These are phyloP conservation scores for Protaetia brevitarsis DNA, from an alignment of 1,140 invertebrate species.

Conservation along the genomic window DNA sequence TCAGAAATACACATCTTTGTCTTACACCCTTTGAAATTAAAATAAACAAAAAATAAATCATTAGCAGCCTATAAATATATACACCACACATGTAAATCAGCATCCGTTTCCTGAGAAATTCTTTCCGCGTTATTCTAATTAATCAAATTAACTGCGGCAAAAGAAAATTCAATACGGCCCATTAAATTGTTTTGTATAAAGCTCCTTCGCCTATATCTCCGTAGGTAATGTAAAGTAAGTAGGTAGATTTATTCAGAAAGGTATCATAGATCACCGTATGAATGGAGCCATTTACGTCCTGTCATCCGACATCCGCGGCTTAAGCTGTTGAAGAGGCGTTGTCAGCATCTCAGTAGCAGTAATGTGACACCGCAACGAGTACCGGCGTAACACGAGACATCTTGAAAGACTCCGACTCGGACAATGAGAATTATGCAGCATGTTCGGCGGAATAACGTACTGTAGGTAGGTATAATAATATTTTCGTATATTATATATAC, in stretches of 20 bases:
- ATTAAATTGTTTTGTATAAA: conserved; percentile 10
- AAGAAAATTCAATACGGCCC: background rate
- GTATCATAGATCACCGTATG: conserved; percentile 23
- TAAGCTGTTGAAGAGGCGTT: conserved; percentile 25
- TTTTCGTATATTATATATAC: no score
- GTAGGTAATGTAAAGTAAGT: conserved; percentile 4
- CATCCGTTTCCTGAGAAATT: conserved; percentile 12
- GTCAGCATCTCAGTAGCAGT: conserved; percentile 24
- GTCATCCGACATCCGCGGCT: conserved; percentile 25
- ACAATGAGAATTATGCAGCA: conserved; percentile 16
- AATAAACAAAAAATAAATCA: background rate
- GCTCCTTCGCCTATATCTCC: background rate
- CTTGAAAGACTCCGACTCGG: conserved; percentile 20
- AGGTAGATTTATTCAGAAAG: conserved; percentile 15
- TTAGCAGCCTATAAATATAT: background rate
- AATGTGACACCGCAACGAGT: conserved; percentile 8
- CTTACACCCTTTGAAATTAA: no score
- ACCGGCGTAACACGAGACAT: conserved; percentile 8
- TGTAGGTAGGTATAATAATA: no score
- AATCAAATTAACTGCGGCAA: conserved; percentile 7
- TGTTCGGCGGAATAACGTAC: background rate
- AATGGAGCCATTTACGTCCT: conserved; percentile 17
- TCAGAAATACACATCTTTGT: no score
- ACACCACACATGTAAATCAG: background rate
- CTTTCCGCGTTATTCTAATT: conserved; percentile 13